Base-by-base conservation (phyloP, 2,888 invertebrate genomes). In the Acrocyrtus sp. region DNA sequence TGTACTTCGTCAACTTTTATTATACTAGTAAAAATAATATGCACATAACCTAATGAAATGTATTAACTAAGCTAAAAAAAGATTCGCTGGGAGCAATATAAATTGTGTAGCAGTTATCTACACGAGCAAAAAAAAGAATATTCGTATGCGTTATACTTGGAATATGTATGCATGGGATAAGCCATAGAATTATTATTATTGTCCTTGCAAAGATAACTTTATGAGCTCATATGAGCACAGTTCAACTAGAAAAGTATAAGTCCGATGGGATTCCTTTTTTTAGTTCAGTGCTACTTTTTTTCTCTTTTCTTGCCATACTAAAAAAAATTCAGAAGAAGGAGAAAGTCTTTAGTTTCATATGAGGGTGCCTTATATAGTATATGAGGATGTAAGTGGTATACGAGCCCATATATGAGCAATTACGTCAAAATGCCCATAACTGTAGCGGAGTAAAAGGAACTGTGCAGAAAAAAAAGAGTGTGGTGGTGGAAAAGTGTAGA, bases 161-260 rank as follows among this genome's bases (percentile, higher is more conserved):
- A 39, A 39, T 67, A 57, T 53, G 68, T 68, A 68, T 54, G 69
- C 60, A 69, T n/a, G n/a, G n/a, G n/a, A n/a, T 47, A 26, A 39
- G 61, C 61, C 34, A 62, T 50, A 56, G 56, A 70, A 70, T 56
- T 63, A 70, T 70, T 70, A 63, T 57, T 65, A 56, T 56, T 56
- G 50, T 62, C 39, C 22, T 45, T 29, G 45, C 63, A 63, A 51
- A 63, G 70, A 70, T 70, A 70, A 63, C 70, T 70, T 70, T 70
- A 70, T 70, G 70, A 70, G 70, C 70, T 63, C 51, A 53, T 70
- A 63, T 43, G 70, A 63, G 51, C 70, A 70, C 62, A 63, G 70
- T 70, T 70, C 70, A 70, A 63, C 26, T 70, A 57, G 50, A 63
- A 63, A 70, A 70, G 63, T 54, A 63, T 63, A 63, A 70, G 63